Evolutionary conservation across 2,113 vertebrate species (phyloP).

Genomic region (Gorsachius goisagi): DNA sequence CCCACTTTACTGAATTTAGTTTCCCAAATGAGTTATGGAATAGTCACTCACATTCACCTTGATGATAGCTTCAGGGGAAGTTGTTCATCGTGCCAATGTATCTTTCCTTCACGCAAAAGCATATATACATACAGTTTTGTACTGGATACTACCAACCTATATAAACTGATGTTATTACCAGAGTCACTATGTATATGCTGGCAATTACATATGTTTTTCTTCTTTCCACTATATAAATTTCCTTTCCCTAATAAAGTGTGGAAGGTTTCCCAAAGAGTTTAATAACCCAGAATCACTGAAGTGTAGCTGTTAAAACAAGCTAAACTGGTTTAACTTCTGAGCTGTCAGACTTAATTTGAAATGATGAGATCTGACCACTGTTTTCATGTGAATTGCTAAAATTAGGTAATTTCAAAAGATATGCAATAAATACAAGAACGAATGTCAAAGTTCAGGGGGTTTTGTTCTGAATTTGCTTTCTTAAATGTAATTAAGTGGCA

Average conservation of each 20-base stretch:
- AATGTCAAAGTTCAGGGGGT: neutral
- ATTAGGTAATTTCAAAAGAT: conserved; percentile 50
- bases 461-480: neutral
- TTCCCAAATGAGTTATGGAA: neutral
- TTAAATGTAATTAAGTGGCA: neutral
- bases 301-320: conserved; percentile 71
- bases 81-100: neutral
- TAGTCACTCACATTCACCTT: neutral
- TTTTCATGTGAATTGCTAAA: conserved; percentile 50
- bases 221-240: conserved; percentile 59
- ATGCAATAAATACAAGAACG: neutral
- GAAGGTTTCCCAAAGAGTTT: conserved; percentile 65
- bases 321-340: conserved; percentile 69
- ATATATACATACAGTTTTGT: neutral
- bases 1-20: neutral
- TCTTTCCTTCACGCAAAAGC: neutral
- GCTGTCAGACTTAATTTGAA: conserved; percentile 67
- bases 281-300: conserved; percentile 62
- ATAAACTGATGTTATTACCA: conserved; percentile 32
- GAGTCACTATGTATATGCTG: conserved; percentile 20
- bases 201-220: conserved; percentile 49
- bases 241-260: conserved; percentile 59
- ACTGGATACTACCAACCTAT: neutral
- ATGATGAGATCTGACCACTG: conserved; percentile 30
- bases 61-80: neutral